Evolutionary conservation across 2,888 invertebrate species (phyloP), one percentile per base, ranked within the genome.

Genomic region (Callimorpha dominula): DNA sequence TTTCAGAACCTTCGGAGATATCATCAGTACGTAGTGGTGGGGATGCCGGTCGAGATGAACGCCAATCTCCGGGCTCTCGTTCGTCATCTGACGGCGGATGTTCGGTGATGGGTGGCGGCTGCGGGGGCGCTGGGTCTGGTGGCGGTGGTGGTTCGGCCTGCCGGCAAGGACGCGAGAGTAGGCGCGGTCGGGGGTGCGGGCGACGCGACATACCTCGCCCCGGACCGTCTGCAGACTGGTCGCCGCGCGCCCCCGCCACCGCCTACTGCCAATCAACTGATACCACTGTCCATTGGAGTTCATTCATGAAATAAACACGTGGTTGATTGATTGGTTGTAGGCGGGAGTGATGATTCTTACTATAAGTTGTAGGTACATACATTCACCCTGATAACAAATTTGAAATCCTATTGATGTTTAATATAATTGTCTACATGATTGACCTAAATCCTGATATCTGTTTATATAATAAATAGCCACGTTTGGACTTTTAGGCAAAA

Each of bases 61-160:
- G 90, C 95, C 96, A 95, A 86, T 97, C 96, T 60, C 96, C 96
- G 64, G 96, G 95, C 71, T 95, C 96, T 77, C 95, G 90, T 90
- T 96, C 93, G 87, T 96, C 96, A 90, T 96, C 96, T 12, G 94
- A 94, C 0, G 90, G 91, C 81, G 93, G 89, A 66, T 92, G 89
- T 8, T 94, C 96, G 81, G 46, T 66, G 68, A 72, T 71, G 54
- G 71, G 62, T 15, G 93, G 93, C 81, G 89, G 96, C 74, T 91
- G 89, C 71, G 88, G 89, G 63, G 92, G 93, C 81, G 91, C 92
- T 77, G 95, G 95, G 85, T 90, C 96, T 72, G 90, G 93, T 75
- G 89, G 92, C 81, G 92, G 93, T 76, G 90, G 85, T 70, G 93
- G 93, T 88, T 94, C 95, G 80, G 92, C 92, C 95, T 95, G 93